Evolutionary conservation across 2,797 vertebrate genomes (phyloP), one percentile per base, ranked within the genome.

Genomic region (Coranthus polyacanthus): DNA sequence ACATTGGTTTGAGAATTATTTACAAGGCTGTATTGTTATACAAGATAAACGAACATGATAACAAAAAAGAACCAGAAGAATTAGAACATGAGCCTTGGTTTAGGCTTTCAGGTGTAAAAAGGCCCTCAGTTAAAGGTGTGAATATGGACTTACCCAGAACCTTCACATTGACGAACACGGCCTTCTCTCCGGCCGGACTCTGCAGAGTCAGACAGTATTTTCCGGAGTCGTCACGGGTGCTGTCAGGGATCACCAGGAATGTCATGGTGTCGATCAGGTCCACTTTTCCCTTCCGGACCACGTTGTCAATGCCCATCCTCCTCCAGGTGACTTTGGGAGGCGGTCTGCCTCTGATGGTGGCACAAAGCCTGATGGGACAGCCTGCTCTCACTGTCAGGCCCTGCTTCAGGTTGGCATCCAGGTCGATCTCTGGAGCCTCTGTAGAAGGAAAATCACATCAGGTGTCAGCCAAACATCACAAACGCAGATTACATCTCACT

Each of bases 251-350:
- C 63, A 99, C 93, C 73, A 98, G 93, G 94, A 99, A 99, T 65
- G 98, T 96, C 98, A 99, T 99, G 1, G 97, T 98, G 79, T 99
- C 98, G 68, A 99, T 95, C 57, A 99, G 82, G 83, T 99, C 98
- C 2, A 99, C 96, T 72, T 96, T 96, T 73, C 97, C 98, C 88
- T 94, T 99, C 85, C 97, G 94, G 82, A 97, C 93, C 67, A 99
- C 98, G 1, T 99, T 99, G 82, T 99, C 98, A 55, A 98, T 64
- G 65, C 98, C 98, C 94, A 99, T 96, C 92, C 93, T 96, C 68
- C 96, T 96, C 98, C 98, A 99, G 5, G 89, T 94, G 60, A 99
- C 95, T 81, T 92, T 95, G 44, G 98, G 98, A 76, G 95, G 90
- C 12, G 98, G 98, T 72, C 98, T 94, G 36, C 98, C 98, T 87